Evolutionary conservation across 2,888 invertebrate genomes (phyloP), one percentile per base, ranked within the genome.

Genomic region (Prosapia bicincta): DNA sequence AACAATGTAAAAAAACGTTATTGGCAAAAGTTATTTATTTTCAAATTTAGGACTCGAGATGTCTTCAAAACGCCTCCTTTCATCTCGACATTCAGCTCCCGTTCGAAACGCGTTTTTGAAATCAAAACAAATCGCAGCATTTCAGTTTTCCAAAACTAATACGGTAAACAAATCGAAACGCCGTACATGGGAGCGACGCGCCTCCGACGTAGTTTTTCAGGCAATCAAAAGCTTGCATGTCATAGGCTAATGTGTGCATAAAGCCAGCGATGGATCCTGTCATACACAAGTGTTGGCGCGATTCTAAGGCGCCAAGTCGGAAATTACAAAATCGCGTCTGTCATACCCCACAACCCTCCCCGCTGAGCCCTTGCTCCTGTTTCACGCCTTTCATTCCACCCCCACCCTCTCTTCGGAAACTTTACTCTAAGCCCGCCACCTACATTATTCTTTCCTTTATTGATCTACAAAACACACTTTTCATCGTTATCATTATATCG

Each of bases 341-440:
- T 85, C 86, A 85, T 86, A 87, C 85, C 84, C 85, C 86, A 84
- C 85, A 85, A 83, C 85, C 83, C 84, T 84, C 84, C 83, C 83
- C 81, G 83, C 82, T 67, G 67, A 68, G 68, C 67, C 23, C 32
- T 66, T 66, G 72, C 24, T 69, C 65, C 72, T 68, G 68, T 66
- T 76, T 76, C 76, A 66, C 76, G 68, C 71, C 73, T 73, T 67
- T 73, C 71, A 43, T 23, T 25, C 65, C 71, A 26, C 38, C 72
- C 72, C 75, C 66, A 66, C 65, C 66, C 38, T 25, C 74, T 30
- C 69, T 66, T 20, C 28, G 28, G 72, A n/a, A n/a, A n/a, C n/a
- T n/a, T n/a, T n/a, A 20, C 10, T 54, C 54, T 54, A 3, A 54
- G 7, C 20, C n/a, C 54, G 20, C 54, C 54, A 54, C 54, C 54